Base-by-base conservation (phyloP, 2,888 invertebrate species). In the Oscheius sp. region DNA sequence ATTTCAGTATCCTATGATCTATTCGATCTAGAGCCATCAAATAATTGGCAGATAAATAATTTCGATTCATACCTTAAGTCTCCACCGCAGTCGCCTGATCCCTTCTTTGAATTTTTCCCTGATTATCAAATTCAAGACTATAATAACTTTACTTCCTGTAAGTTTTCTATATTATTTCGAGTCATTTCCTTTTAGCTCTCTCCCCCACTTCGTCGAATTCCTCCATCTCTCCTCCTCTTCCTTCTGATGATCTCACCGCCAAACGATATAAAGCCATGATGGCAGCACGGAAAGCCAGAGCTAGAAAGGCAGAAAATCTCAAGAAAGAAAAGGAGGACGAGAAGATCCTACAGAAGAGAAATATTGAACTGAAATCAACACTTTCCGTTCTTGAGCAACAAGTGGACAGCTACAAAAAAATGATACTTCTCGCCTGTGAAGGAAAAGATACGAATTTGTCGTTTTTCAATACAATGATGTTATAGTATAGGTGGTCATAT, bases 181-280 rank as follows among this genome's bases (percentile, higher is more conserved):
- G 14, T 28, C n/a, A 8, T 6, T 14, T 26, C n/a, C n/a, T n/a
- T 33, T 14, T n/a, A 22, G 12, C 54, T 6, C n/a, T n/a, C 22
- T 54, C 54, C 0, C 33, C 33, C 20, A 17, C 33, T 2, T 54
- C 54, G 5, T 20, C 17, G 2, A 12, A 54, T 20, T 54, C 41
- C 28, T 26, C 59, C 1, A 28, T 28, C 14, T n/a, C n/a, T n/a
- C 41, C 59, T 26, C 59, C 59, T 24, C 59, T 30, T 38, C 22
- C 38, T 26, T 44, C 59, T 6, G 44, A 26, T 59, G 59, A 59
- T 24, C 44, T 59, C 28, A 44, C 44, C 4, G 44, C 44, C 20
- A 20, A 26, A 14, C 59, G 59, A 6, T 59, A 59, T 28, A 59
- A 59, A 30, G 59, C 59, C 12, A 59, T 59, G 59, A 59, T 59